Evolutionary conservation across 2,113 vertebrate genomes (phyloP).

Genomic region (Pseudorhombus dupliciocellatus): DNA sequence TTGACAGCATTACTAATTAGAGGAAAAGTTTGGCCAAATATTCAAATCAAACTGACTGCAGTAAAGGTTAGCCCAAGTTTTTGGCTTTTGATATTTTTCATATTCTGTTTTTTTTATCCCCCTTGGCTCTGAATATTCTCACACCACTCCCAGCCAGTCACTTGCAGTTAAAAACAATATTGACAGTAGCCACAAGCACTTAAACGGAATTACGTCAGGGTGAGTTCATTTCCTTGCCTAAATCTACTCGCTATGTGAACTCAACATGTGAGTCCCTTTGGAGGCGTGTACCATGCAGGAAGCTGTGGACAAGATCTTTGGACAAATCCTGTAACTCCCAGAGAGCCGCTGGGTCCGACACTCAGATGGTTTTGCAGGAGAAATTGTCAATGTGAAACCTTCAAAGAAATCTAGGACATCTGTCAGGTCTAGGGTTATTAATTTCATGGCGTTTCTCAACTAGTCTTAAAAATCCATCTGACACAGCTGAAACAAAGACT

Average conservation of each 20-base stretch:
- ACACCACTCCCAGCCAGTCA: background rate
- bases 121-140: background rate
- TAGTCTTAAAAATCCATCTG: conserved; percentile 51
- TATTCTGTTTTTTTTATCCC: background rate
- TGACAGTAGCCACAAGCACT: background rate
- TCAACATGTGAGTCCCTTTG: conserved; percentile 16
- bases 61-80: background rate
- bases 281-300: background rate
- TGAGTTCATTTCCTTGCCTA: background rate
- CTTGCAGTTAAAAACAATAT: background rate
- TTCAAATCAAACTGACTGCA: too few relatives aligned
- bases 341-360: background rate
- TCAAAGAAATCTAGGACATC: conserved; percentile 9
- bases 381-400: background rate
- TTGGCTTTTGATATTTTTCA: background rate
- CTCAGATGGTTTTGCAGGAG: background rate
- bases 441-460: conserved; percentile 35
- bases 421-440: conserved; percentile 9
- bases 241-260: conserved; percentile 8
- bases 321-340: background rate
- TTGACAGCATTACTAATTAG: conserved; percentile 1
- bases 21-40: too few relatives aligned
- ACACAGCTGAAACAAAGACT: conserved; percentile 35
- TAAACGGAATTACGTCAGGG: background rate
- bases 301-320: background rate